Evolutionary conservation across 2,797 vertebrate species (phyloP).

Genomic region (Oceanodroma leucorhoa): DNA sequence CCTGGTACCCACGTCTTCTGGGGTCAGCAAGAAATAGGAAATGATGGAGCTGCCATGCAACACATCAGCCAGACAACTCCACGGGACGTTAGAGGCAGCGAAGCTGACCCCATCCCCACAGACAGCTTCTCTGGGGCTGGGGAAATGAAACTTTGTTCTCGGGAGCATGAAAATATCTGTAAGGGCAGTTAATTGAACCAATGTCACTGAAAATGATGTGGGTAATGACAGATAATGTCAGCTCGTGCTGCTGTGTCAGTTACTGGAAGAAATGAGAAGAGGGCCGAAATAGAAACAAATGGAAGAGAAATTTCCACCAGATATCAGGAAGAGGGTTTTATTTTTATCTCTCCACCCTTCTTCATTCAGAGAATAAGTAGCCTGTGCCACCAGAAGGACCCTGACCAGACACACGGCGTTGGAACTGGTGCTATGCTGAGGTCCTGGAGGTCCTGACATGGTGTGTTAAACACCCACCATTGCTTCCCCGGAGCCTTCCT

Average conservation of each 20-base stretch:
- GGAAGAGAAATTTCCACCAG: slow-evolving; percentile 16
- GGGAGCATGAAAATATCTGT: neutral
- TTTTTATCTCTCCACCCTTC: slow-evolving; percentile 14
- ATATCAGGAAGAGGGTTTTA: neutral
- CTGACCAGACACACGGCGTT: neutral
- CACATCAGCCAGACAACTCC: neutral
- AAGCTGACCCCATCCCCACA: neutral
- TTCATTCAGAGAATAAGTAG: neutral
- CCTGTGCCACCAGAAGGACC: neutral
- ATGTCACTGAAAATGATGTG: slow-evolving; percentile 27
- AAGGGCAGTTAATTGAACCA: slow-evolving; percentile 39
- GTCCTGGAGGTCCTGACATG: neutral
- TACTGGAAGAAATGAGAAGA: slow-evolving; percentile 15
- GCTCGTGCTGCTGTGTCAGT: neutral
- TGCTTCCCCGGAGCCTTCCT: neutral
- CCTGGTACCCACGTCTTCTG: neutral
- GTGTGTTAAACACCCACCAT: neutral
- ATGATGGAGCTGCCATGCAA: neutral
- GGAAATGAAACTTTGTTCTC: neutral
- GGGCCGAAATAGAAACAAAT: slow-evolving; percentile 39
- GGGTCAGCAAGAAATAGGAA: neutral
- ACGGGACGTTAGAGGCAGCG: rapidly evolving
- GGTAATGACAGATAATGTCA: slow-evolving; percentile 39
- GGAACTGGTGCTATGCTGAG: neutral
- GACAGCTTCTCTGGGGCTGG: rapidly evolving